Evolutionary conservation across 2,113 vertebrate genomes (phyloP), one percentile per base, ranked within the genome.

Genomic region (Chlamydotis undulata): DNA sequence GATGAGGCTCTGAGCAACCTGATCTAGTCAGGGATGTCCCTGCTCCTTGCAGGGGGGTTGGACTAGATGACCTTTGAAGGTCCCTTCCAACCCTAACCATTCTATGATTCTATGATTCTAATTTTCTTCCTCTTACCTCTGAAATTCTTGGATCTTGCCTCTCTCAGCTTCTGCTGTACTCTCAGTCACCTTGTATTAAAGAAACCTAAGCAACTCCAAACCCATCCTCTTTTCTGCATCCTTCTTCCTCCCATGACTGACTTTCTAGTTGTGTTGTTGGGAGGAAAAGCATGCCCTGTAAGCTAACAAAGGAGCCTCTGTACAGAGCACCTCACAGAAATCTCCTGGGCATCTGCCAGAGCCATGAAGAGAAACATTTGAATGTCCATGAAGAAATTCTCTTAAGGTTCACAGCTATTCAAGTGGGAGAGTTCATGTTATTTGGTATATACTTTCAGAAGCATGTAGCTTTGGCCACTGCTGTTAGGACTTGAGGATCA

Each of bases 401-500:
- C 67, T 41, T 61, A 55, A 45, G 70, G 26, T n/a, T 69, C 45
- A 41, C 17, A 77, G 61, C 4, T 15, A 71, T 65, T 88, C 43
- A 68, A 82, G 63, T 53, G 50, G 50, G 23, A 84, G 52, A 14
- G 47, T 65, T 64, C 35, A 12, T 31, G 19, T 45, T 83, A 8
- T 9, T 73, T 10, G 29, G 15, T 80, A 21, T 80, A 53, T 4
- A 1, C 9, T 91, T 12, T 68, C 45, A 80, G 81, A 93, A 91
- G 43, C 47, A 26, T 63, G 24, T 39, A 61, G 63, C 33, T 95
- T 95, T 90, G 56, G 14, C n/a, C 18, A 23, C n/a, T 76, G 37
- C n/a, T 83, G 24, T 88, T 78, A 92, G 77, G 35, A 47, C 41
- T 85, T 83, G 61, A 94, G 52, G 65, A 91, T 89, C 83, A 90